These are phyloP conservation scores for Ommatoiulus sabulosus DNA, from an alignment of 2,888 invertebrate genomes.

Conservation along the genomic window DNA sequence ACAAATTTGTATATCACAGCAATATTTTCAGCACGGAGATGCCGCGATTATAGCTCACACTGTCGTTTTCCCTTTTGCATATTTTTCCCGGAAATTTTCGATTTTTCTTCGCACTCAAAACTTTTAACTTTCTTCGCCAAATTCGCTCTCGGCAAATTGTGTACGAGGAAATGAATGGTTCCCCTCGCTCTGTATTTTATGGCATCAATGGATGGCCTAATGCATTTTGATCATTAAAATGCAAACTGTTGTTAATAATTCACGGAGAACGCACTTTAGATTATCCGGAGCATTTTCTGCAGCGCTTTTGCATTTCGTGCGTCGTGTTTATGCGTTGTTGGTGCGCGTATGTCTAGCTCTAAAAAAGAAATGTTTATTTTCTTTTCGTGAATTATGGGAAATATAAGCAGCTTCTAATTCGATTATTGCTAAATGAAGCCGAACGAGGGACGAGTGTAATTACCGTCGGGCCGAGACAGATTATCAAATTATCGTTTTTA, in stretches of 20 bases:
- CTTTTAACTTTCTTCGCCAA: constrained; percentile 18
- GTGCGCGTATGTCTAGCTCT: no score
- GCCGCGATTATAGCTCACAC: no score
- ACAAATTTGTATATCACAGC: no score
- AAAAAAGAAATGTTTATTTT: background rate
- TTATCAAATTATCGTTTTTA: constrained; percentile 28
- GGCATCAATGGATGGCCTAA: constrained; percentile 22
- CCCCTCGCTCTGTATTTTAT: background rate
- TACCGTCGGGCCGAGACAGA: background rate
- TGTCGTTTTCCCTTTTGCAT: no score
- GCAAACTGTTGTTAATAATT: constrained; percentile 34
- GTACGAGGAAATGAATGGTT: constrained; percentile 7
- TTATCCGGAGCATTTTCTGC: background rate
- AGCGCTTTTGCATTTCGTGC: background rate
- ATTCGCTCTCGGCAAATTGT: background rate
- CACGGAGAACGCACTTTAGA: constrained; percentile 3
- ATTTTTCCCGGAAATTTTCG: background rate
- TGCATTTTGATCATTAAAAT: constrained; percentile 34
- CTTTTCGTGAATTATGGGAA: background rate
- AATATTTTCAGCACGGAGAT: no score
- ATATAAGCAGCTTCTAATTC: constrained; percentile 2
- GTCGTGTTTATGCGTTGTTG: no score
- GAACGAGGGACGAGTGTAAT: background rate
- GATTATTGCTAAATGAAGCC: background rate
- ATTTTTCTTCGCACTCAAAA: background rate